Evolutionary conservation across 1,140 invertebrate genomes (phyloP).

Genomic region (Trichomalopsis sarcophagae): DNA sequence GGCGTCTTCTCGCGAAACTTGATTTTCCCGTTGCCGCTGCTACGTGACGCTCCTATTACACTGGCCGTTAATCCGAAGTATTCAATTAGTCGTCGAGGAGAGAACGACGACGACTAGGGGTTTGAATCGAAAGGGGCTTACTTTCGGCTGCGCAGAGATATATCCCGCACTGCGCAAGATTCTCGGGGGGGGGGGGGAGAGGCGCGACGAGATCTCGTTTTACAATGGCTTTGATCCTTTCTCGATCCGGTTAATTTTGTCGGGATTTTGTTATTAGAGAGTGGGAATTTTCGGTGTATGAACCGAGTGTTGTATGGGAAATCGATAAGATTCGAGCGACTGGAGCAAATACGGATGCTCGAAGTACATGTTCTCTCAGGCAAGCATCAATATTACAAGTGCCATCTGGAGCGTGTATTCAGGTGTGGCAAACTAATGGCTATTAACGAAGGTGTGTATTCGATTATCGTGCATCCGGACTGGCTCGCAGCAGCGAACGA

Average conservation of each 20-base stretch:
- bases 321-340: neutral
- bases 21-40: neutral
- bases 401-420: neutral
- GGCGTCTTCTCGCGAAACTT: conserved; percentile 7
- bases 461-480: too few relatives aligned
- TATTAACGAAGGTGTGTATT: neutral
- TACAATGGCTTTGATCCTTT: neutral
- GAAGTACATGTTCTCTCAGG: neutral
- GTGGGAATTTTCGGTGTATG: neutral
- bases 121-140: conserved; percentile 37
- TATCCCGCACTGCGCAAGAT: too few relatives aligned
- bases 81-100: conserved; percentile 37
- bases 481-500: too few relatives aligned
- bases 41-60: conserved; percentile 4
- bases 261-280: too few relatives aligned
- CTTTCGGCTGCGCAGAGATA: neutral
- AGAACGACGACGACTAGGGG: neutral
- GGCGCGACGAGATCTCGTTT: neutral
- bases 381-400: conserved; percentile 29
- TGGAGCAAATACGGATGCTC: neutral
- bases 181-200: too few relatives aligned
- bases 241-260: too few relatives aligned
- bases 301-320: too few relatives aligned
- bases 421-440: neutral
- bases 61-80: conserved; percentile 34